Evolutionary conservation across 2,113 vertebrate genomes (phyloP), one percentile per base, ranked within the genome.

Genomic region (Phocoena sinus): DNA sequence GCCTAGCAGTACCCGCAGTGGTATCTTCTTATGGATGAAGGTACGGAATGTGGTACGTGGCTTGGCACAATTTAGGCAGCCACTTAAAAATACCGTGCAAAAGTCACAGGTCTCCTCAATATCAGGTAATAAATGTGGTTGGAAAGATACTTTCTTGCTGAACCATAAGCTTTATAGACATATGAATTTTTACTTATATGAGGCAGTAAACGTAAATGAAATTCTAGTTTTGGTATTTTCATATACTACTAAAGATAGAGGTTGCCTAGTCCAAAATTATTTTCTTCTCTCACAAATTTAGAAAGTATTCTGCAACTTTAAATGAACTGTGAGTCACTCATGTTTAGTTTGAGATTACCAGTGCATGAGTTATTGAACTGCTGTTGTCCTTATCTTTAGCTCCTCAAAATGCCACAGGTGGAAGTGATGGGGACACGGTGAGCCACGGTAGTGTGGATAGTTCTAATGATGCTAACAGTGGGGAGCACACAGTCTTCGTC

Each of bases 1-100:
- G 99, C 99, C 99, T 8, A 99, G 99, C 94, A 98, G 99, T 95
- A 99, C 99, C 97, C 99, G 99, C n/a, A 99, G 99, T 67, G 99
- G 99, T 65, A 98, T 98, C 91, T 99, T 99, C 97, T 99, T 99
- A 97, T 99, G 99, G 99, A 99, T 99, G 90, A 99, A 99, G 97
- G 98, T 99, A 81, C 99, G 99, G 18, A 99, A 99, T 41, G 99
- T 99, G 80, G 95, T 99, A 38, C 99, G 96, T 44, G 99, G 99
- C 77, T 99, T 99, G 91, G 98, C 98, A 7, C 99, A 99, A 76
- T 99, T 99, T 98, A 99, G 99, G 89, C 99, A 99, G 23, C 98
- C 98, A 36, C 97, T 99, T 56, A 98, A 97, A 97, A 99, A 98
- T 38, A 98, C 98, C 18, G 63, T 98, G 17, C 97, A 96, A 73